Base-by-base conservation (phyloP, 1,140 invertebrate species). In the Pantala flavescens region DNA sequence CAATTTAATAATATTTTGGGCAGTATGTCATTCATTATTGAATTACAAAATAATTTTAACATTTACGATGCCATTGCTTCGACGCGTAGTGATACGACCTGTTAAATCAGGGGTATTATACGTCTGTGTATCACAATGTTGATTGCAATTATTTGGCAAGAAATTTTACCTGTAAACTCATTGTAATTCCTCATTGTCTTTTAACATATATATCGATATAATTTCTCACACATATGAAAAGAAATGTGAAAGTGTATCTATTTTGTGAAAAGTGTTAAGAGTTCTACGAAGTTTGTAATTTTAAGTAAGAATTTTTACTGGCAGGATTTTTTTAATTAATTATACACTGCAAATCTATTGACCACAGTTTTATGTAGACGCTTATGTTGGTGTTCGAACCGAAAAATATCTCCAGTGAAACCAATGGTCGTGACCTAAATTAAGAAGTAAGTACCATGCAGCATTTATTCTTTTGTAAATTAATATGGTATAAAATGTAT, bases 81-180 rank as follows among this genome's bases (percentile, higher is more conserved):
- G 49, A 63, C 49, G 49, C 49, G 49, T 63, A 63, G 49, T 63
- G 49, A 63, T 63, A 63, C 49, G 49, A 63, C 49, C 49, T 63
- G 49, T 63, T 63, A 63, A 63, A 63, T 16, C 14, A 63, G 49
- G 49, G 49, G 49, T 63, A 21, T 21, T 19, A 63, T 63, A 63
- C 49, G 49, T 63, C 49, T 63, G 49, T 63, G 49, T 63, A 63
- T 63, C 49, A 63, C 49, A 63, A 63, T 63, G 49, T 63, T 63
- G 49, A 63, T 63, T 19, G 49, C 49, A 63, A 63, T 63, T 63
- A 63, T 63, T 63, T 63, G 49, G 49, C 49, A 63, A 63, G 49
- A 63, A 63, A 63, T 16, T 63, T 63, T 63, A 19, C 49, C 49
- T 16, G 14, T 21, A 63, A 19, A 63, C 14, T 19, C 49, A 63